A percentile compares a stretch with the other conserved stretches of the same genome.
Evolutionary conservation across 2,113 vertebrate genomes (phyloP).

Genomic region (Paralichthys olivaceus): DNA sequence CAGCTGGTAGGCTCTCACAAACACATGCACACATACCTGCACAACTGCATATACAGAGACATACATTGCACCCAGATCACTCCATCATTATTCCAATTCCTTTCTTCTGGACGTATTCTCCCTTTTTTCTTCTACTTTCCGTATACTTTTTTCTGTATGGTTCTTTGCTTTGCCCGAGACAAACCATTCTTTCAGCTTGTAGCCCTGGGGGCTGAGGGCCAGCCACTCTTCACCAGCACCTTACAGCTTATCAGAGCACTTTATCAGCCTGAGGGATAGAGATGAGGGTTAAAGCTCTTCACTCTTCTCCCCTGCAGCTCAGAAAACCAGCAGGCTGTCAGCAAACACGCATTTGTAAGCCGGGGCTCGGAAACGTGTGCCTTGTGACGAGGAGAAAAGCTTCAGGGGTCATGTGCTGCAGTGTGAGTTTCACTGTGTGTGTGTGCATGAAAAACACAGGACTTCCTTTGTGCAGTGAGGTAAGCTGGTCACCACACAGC

Average conservation of each 20-base stretch:
- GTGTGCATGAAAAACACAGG: slow-evolving; percentile 76
- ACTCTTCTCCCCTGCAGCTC: slow-evolving; percentile 82
- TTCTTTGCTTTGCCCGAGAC: slow-evolving; percentile 77
- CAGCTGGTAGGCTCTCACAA: slow-evolving; percentile 70
- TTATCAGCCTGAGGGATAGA: slow-evolving; percentile 90
- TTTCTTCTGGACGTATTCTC: slow-evolving; percentile 49
- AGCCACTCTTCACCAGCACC: slow-evolving; percentile 82
- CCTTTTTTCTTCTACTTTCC: slow-evolving; percentile 43
- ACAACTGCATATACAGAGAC: slow-evolving; percentile 34
- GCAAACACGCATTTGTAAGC: slow-evolving; percentile 89
- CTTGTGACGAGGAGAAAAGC: slow-evolving; percentile 53
- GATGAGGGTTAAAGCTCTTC: slow-evolving; percentile 91
- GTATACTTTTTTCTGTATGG: slow-evolving; percentile 50
- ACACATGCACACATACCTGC: slow-evolving; percentile 33
- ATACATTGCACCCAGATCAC: slow-evolving; percentile 46
- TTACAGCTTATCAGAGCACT: slow-evolving; percentile 95
- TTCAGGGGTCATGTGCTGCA: slow-evolving; percentile 54
- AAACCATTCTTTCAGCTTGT: slow-evolving; percentile 88
- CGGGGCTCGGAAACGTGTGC: slow-evolving; percentile 61
- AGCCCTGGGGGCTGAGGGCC: slow-evolving; percentile 82
- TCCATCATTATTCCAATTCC: slow-evolving; percentile 60
- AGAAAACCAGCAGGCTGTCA: slow-evolving; percentile 78
- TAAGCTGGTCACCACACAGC: slow-evolving; percentile 58
- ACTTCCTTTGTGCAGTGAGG: slow-evolving; percentile 79
- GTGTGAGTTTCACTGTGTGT: slow-evolving; percentile 29